phyloP scores from a whole-genome alignment of 2,797 vertebrate genomes.

The Thunnus albacares region DNA sequence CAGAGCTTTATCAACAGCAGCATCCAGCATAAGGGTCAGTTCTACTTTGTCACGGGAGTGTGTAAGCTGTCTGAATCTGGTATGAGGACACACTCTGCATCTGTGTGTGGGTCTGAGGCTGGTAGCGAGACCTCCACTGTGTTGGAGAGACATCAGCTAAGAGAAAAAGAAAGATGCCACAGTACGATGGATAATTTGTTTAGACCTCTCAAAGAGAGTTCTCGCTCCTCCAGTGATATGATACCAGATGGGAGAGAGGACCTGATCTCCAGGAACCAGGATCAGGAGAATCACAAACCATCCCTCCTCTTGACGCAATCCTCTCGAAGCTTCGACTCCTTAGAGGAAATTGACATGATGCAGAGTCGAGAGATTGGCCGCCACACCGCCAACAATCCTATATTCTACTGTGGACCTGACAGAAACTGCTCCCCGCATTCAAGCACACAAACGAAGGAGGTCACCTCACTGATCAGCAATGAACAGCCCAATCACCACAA shows the following conservation, averaged over 20 bases:
- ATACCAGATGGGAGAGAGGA: conserved; percentile 68
- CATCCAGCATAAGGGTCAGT: conserved; percentile 87
- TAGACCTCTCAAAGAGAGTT: conserved; percentile 65
- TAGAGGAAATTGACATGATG: conserved; percentile 66
- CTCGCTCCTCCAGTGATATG: conserved; percentile 56
- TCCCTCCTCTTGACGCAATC: conserved; percentile 46
- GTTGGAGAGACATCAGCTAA: conserved; percentile 61
- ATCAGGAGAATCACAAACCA: conserved; percentile 67
- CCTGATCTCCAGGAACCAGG: conserved; percentile 44
- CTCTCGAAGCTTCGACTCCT: conserved; percentile 64
- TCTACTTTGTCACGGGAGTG: conserved; percentile 86
- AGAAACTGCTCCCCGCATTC: conserved; percentile 56
- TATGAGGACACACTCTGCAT: conserved; percentile 59
- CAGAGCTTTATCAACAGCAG: conserved; percentile 81
- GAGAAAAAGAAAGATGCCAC: conserved; percentile 77
- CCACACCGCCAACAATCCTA: conserved; percentile 73
- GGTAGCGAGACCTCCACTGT: conserved; percentile 58
- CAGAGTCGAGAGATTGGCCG: conserved; percentile 73
- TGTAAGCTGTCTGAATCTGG: conserved; percentile 73
- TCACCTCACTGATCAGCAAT: conserved; percentile 33
- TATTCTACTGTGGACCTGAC: conserved; percentile 84
- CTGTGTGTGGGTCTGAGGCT: conserved; percentile 69
- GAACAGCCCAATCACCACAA: conserved; percentile 61
- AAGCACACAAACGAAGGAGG: conserved; percentile 40
- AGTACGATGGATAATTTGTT: conserved; percentile 80